Conservation (phyloP, 2,113 vertebrate species). For the Hydrolagus affinis region DNA sequence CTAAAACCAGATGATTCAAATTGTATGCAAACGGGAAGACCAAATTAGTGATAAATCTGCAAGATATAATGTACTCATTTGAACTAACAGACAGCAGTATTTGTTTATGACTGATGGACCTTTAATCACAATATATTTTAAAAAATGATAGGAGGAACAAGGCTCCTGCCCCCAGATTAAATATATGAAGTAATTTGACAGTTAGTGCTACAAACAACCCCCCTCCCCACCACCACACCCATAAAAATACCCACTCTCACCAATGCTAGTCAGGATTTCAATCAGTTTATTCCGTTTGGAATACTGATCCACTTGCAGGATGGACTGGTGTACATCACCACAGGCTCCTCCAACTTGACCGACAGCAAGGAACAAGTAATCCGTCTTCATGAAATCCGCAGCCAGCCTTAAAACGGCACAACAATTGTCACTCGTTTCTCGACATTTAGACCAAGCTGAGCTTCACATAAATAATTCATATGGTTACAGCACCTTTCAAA, state of each 20-base stretch:
- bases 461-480: background rate
- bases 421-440: background rate
- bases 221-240: background rate
- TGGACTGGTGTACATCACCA: slow-evolving; percentile 74
- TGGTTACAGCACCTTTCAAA: background rate
- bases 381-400: slow-evolving; percentile 66
- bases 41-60: too few relatives aligned
- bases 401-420: slow-evolving; percentile 63
- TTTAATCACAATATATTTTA: too few relatives aligned
- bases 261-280: slow-evolving; percentile 65
- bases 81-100: too few relatives aligned
- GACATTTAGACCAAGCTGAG: background rate
- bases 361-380: slow-evolving; percentile 84
- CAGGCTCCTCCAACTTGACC: slow-evolving; percentile 84
- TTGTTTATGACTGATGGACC: too few relatives aligned
- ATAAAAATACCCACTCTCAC: slow-evolving; percentile 46
- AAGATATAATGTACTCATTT: too few relatives aligned
- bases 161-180: too few relatives aligned
- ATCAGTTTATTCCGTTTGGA: slow-evolving; percentile 76
- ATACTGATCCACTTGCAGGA: slow-evolving; percentile 70
- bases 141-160: too few relatives aligned
- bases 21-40: too few relatives aligned
- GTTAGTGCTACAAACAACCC: too few relatives aligned
- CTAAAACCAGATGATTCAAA: too few relatives aligned
- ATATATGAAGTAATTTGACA: too few relatives aligned